Percentiles rank a stretch among this genome's conserved stretches.
Conservation (phyloP, 2,113 vertebrate species). For the Puntigrus tetrazona region DNA sequence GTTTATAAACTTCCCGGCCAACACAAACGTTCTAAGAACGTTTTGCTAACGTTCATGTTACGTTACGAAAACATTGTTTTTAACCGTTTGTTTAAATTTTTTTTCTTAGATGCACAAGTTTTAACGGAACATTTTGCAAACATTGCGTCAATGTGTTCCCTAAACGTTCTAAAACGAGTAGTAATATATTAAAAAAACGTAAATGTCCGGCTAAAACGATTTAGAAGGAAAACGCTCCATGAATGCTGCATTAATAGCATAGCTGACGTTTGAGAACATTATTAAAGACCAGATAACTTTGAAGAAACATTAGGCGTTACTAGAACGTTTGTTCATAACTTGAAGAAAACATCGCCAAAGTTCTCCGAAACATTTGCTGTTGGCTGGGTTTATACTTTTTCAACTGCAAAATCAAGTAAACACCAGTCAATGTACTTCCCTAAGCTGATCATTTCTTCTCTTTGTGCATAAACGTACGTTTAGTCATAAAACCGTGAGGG, state of each 20-base stretch:
- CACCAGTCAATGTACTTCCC: neutral
- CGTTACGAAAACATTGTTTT: neutral
- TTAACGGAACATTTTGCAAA: neutral
- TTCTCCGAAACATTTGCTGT: neutral
- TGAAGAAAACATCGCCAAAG: neutral
- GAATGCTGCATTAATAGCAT: neutral
- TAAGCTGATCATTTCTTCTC: slow-evolving; percentile 15
- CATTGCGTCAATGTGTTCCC: neutral
- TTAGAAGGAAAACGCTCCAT: neutral
- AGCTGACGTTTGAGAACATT: neutral
- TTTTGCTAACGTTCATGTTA: neutral
- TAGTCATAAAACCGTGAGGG: neutral
- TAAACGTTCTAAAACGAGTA: neutral
- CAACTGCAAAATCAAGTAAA: neutral
- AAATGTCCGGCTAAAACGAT: neutral
- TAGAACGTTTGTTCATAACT: neutral
- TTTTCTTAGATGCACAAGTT: neutral
- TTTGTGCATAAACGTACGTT: slow-evolving; percentile 1
- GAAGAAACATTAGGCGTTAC: neutral
- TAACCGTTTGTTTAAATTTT: neutral
- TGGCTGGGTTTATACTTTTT: neutral
- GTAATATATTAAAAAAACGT: neutral
- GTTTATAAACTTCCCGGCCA: neutral
- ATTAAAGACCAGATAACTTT: neutral
- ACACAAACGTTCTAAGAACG: neutral